Conservation (phyloP, 2,797 vertebrate genomes). For the Novumbra hubbsi region DNA sequence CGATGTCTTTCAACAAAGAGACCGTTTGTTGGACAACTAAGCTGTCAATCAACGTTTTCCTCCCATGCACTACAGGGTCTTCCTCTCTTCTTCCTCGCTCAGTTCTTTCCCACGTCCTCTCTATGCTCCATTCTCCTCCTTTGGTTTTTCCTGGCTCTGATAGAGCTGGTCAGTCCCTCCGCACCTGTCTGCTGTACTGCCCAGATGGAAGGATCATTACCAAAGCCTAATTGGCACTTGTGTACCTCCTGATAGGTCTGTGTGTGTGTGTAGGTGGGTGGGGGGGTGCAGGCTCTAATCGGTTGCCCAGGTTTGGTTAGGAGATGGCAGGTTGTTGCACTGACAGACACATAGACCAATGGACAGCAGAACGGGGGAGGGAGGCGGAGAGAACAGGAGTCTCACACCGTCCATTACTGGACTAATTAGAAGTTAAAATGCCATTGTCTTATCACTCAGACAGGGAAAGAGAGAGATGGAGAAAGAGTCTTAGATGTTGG, state of each 20-base stretch:
- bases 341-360: background rate
- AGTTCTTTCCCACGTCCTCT: background rate
- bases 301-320: constrained; percentile 65
- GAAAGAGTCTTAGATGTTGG: background rate
- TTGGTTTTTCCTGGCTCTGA: constrained; percentile 39
- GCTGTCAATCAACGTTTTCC: too few species aligned
- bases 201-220: constrained; percentile 70
- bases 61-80: constrained; percentile 36
- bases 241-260: background rate
- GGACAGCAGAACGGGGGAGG: background rate
- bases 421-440: background rate
- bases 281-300: constrained; percentile 62
- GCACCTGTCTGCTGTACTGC: constrained; percentile 61
- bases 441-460: background rate
- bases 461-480: background rate
- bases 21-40: too few species aligned
- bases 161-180: constrained; percentile 42
- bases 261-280: background rate
- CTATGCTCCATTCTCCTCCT: constrained; percentile 10
- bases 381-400: background rate
- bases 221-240: constrained; percentile 53
- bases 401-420: background rate
- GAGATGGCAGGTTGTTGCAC: background rate
- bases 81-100: constrained; percentile 24
- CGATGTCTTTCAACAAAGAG: too few species aligned